A percentile compares a stretch with the other conserved stretches of the same genome.
Conservation (phyloP, 2,797 vertebrate genomes). For the Lindbergichthys nudifrons region DNA sequence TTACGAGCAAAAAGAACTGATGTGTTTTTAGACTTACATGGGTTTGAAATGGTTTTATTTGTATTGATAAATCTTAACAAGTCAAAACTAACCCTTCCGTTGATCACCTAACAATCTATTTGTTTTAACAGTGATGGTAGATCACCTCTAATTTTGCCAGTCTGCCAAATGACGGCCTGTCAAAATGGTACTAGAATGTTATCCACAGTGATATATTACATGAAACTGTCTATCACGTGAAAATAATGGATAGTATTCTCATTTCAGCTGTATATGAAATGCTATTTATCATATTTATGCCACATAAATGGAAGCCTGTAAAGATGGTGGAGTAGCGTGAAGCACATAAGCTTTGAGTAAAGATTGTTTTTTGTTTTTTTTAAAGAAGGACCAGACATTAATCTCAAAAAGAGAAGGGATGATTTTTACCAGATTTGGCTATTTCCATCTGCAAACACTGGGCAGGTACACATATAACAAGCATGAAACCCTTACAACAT, state of each 20-base stretch:
- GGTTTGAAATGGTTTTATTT: background rate
- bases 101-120: background rate
- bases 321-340: slow-evolving; percentile 3
- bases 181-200: background rate
- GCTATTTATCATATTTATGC: background rate
- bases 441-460: no score
- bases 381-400: no score
- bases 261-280: background rate
- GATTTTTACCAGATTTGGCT: no score
- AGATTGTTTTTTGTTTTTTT: no score
- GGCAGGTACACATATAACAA: no score
- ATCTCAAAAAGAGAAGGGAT: no score
- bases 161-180: background rate
- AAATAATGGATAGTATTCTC: background rate
- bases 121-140: background rate
- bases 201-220: background rate
- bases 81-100: background rate
- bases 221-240: background rate
- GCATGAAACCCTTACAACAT: no score
- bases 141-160: background rate
- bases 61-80: background rate
- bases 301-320: background rate
- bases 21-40: no score
- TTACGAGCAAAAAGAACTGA: background rate
- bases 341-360: background rate